Evolutionary conservation across 2,797 vertebrate species (phyloP).

Genomic region (Alauda arvensis): DNA sequence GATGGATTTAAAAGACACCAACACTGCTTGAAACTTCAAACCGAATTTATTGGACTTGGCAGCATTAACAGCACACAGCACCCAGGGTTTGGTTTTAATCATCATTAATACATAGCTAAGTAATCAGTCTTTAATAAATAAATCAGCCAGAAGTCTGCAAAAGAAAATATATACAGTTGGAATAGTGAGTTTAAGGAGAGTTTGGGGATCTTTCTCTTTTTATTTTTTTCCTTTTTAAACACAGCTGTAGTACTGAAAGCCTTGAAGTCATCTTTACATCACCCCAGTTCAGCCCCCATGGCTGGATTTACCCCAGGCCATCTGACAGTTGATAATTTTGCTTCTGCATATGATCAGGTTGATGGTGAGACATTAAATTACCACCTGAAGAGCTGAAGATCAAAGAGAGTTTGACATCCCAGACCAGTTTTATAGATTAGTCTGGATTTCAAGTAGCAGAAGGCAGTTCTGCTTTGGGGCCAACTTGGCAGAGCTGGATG

Average conservation of each 20-base stretch:
- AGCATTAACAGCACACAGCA: rapidly evolving
- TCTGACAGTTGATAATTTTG: neutral
- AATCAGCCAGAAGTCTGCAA: neutral
- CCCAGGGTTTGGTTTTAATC: neutral
- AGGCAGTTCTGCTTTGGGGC: neutral
- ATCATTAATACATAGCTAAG: rapidly evolving
- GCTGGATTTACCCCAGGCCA: neutral
- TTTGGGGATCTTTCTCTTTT: rapidly evolving
- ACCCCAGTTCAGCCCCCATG: rapidly evolving
- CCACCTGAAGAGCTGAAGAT: neutral
- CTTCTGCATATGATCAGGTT: neutral
- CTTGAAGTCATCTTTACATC: neutral
- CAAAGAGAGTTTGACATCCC: neutral
- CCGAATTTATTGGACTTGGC: rapidly evolving
- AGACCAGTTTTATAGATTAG: neutral
- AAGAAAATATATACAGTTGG: neutral
- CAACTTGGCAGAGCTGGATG: neutral
- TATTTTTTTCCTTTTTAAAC: neutral
- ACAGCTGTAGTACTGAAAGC: neutral
- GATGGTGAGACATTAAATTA: neutral
- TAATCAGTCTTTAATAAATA: neutral
- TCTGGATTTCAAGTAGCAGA: neutral
- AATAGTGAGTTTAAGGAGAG: neutral
- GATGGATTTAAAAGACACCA: neutral
- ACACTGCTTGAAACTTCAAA: neutral